These are phyloP conservation scores for Trogon surrucura DNA, from an alignment of 2,113 vertebrate species.

Conservation along the genomic window DNA sequence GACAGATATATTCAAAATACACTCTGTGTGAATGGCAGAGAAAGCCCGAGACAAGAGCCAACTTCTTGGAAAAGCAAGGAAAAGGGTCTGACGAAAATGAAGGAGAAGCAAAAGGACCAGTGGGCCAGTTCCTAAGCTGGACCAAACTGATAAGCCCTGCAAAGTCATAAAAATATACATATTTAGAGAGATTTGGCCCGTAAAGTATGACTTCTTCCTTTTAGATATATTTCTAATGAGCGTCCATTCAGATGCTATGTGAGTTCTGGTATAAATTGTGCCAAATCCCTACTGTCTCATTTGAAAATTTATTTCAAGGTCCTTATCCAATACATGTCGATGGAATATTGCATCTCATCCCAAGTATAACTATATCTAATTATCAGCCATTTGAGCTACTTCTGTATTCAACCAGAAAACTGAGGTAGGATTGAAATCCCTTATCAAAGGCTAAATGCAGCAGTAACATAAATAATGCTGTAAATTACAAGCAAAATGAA, in stretches of 20 bases:
- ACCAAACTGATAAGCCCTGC: neutral
- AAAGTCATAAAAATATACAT: neutral
- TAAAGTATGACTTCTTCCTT: neutral
- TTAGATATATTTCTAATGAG: neutral
- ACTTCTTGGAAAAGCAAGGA: neutral
- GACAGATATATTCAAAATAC: neutral
- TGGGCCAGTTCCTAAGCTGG: neutral
- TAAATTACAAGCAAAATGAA: slow-evolving; percentile 6
- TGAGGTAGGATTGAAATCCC: neutral
- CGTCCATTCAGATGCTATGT: neutral
- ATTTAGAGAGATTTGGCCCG: neutral
- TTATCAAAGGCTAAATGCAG: neutral
- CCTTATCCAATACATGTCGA: neutral
- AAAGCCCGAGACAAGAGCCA: neutral
- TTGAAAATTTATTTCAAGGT: neutral
- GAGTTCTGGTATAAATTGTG: neutral
- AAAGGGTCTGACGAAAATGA: neutral
- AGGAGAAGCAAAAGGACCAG: neutral
- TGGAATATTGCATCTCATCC: neutral
- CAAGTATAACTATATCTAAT: neutral
- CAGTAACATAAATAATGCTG: neutral
- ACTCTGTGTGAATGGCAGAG: neutral
- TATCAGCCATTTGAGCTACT: neutral
- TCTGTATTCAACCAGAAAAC: neutral
- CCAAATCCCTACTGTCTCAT: neutral